These are phyloP conservation scores for Bradysia coprophila DNA, from an alignment of 1,140 invertebrate species.

Conservation along the genomic window DNA sequence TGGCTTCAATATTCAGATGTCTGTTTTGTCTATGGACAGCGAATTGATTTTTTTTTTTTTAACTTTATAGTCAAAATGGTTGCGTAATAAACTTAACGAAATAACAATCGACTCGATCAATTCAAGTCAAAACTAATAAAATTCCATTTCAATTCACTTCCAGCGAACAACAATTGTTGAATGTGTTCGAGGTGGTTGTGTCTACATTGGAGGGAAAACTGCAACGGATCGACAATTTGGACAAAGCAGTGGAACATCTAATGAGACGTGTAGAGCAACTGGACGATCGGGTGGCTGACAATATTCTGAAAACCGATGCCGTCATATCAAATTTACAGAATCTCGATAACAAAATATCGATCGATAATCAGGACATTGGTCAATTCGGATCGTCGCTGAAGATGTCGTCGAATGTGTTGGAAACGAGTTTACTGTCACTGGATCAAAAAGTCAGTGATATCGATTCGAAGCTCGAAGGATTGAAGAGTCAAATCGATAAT, in stretches of 20 bases:
- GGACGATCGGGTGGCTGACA: slow-evolving; percentile 59
- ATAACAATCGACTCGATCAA: no score
- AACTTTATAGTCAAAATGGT: no score
- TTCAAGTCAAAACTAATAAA: no score
- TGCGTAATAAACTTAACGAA: no score
- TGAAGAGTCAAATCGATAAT: slow-evolving; percentile 64
- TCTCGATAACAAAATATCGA: slow-evolving; percentile 51
- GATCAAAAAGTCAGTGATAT: slow-evolving; percentile 68
- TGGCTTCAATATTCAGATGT: no score
- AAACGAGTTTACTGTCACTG: slow-evolving; percentile 41
- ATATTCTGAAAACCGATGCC: slow-evolving; percentile 65
- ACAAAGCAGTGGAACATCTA: slow-evolving; percentile 66
- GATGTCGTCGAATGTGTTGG: slow-evolving; percentile 24
- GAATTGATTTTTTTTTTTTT: no score
- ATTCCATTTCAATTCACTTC: no score
- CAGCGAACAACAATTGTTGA: slow-evolving; percentile 76
- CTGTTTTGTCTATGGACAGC: no score
- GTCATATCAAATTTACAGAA: slow-evolving; percentile 54
- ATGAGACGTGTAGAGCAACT: slow-evolving; percentile 64
- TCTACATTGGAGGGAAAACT: slow-evolving; percentile 72
- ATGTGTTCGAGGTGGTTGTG: slow-evolving; percentile 73
- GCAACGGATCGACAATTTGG: slow-evolving; percentile 67
- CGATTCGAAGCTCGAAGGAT: slow-evolving; percentile 51
- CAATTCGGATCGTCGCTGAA: slow-evolving; percentile 6
- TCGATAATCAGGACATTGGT: slow-evolving; percentile 18